Evolutionary conservation across 2,797 vertebrate species (phyloP).

Genomic region (Aphelocoma californica): DNA sequence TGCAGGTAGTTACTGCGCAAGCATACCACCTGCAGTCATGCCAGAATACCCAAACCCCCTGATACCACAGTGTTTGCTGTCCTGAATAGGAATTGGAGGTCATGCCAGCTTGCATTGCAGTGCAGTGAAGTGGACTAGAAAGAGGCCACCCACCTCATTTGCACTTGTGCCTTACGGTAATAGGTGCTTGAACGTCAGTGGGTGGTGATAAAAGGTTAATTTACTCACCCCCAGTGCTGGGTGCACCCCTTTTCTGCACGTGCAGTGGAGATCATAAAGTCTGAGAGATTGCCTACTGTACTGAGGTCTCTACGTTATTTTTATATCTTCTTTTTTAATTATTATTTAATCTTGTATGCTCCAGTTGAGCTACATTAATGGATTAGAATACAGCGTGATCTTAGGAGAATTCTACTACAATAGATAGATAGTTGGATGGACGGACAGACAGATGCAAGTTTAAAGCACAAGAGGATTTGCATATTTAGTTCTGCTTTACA

Average conservation of each 20-base stretch:
- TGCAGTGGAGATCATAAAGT: neutral
- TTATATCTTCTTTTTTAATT: neutral
- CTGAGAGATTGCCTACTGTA: neutral
- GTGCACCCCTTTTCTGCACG: neutral
- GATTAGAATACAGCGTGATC: slow-evolving; percentile 52
- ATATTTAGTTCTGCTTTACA: slow-evolving; percentile 77
- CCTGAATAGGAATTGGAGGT: slow-evolving; percentile 57
- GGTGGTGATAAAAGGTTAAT: slow-evolving; percentile 40
- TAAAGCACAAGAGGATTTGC: slow-evolving; percentile 73
- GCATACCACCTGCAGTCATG: slow-evolving; percentile 45
- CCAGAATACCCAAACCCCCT: slow-evolving; percentile 30
- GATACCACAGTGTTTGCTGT: neutral
- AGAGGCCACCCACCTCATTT: slow-evolving; percentile 61
- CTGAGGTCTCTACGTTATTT: neutral
- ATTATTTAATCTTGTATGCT: slow-evolving; percentile 50
- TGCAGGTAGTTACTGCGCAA: neutral
- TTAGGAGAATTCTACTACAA: slow-evolving; percentile 59
- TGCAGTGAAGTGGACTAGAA: slow-evolving; percentile 48
- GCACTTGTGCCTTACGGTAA: slow-evolving; percentile 25
- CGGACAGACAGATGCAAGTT: slow-evolving; percentile 71
- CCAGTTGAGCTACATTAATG: slow-evolving; percentile 61
- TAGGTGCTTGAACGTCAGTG: slow-evolving; percentile 37
- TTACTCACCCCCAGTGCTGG: neutral
- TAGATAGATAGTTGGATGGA: slow-evolving; percentile 64
- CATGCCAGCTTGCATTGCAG: slow-evolving; percentile 15